Percentiles rank a stretch among this genome's conserved stretches.
phyloP scores from a whole-genome alignment of 2,113 vertebrate genomes.

The Lepus timidus region DNA sequence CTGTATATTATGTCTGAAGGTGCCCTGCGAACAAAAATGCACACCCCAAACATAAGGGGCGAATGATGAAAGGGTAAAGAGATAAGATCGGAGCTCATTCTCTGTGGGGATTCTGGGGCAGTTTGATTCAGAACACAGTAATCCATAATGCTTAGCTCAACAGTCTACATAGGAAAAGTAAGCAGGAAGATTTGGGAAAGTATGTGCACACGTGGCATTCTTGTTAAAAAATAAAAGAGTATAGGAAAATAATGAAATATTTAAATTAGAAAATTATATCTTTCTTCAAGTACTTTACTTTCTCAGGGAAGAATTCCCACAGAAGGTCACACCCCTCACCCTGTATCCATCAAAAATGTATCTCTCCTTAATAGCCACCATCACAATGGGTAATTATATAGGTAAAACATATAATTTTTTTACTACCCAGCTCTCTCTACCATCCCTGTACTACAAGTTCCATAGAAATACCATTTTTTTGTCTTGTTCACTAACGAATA shows the following conservation, averaged over 20 bases:
- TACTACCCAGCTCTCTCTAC: not conserved
- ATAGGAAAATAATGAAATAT: slow-evolving; percentile 10
- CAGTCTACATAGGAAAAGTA: not conserved
- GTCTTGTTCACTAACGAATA: not conserved
- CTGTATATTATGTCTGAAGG: not conserved
- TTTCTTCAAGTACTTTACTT: slow-evolving; percentile 30
- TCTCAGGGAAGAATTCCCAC: slow-evolving; percentile 34
- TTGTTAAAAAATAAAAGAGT: not conserved
- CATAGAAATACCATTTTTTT: not conserved
- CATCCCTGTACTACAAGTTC: not conserved
- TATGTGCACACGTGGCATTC: not conserved
- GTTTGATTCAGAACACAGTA: not conserved
- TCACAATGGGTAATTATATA: slow-evolving; percentile 69
- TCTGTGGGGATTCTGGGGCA: not conserved
- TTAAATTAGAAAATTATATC: slow-evolving; percentile 51
- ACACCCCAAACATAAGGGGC: not conserved
- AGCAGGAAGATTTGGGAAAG: not conserved
- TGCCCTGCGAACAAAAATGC: not conserved
- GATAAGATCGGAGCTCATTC: not conserved
- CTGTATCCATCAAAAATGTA: slow-evolving; percentile 53
- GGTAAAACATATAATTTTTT: slow-evolving; percentile 70
- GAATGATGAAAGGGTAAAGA: not conserved
- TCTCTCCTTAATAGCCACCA: slow-evolving; percentile 62
- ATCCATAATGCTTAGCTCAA: not conserved
- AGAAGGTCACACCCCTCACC: not conserved